Evolutionary conservation across 2,888 invertebrate genomes (phyloP).

Genomic region (Eurois occulta): DNA sequence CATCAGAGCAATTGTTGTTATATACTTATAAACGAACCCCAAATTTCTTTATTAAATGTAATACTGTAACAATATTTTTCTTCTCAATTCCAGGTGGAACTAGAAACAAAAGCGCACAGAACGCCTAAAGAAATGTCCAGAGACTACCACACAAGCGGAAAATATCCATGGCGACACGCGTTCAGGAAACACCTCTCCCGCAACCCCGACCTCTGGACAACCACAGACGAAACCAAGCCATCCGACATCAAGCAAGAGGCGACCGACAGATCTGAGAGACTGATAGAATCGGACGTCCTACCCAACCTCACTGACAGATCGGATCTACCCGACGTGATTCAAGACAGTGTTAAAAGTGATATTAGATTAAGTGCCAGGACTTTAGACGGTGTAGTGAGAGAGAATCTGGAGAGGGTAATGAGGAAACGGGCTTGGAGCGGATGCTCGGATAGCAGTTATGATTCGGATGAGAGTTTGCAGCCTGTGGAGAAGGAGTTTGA

Average conservation of each 20-base stretch:
- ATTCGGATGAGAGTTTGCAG: conserved; percentile 84
- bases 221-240: conserved; percentile 52
- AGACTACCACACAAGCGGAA: conserved; percentile 86
- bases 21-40: not conserved
- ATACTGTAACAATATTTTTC: not conserved
- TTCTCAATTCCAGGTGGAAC: conserved; percentile 76
- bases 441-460: conserved; percentile 83
- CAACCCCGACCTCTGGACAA: conserved; percentile 80
- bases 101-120: conserved; percentile 84
- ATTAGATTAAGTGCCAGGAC: conserved; percentile 81
- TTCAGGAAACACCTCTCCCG: conserved; percentile 82
- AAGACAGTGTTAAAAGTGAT: conserved; percentile 81
- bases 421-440: conserved; percentile 82
- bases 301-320: conserved; percentile 41
- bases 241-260: conserved; percentile 64
- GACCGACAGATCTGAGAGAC: conserved; percentile 44
- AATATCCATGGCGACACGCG: conserved; percentile 84
- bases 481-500: conserved; percentile 87
- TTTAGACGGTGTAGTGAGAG: conserved; percentile 76
- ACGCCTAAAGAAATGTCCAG: conserved; percentile 83
- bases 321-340: conserved; percentile 63
- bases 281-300: conserved; percentile 18
- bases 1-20: no score
- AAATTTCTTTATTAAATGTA: not conserved
- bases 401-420: conserved; percentile 73